Conservation (phyloP, 1,140 invertebrate genomes). For the Pteromalus puparum region DNA sequence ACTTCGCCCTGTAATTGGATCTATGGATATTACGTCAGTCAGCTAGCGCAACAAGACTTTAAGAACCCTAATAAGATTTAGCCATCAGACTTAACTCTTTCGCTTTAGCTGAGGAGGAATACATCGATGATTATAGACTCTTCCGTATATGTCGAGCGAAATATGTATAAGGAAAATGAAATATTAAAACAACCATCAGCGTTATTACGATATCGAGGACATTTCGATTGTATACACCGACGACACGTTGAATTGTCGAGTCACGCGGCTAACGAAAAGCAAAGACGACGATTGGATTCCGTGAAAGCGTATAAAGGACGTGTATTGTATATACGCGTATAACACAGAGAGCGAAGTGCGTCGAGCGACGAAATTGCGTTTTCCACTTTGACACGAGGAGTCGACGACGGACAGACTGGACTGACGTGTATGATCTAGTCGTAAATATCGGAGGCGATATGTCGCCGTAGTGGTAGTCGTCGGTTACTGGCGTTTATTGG, state of each 20-base stretch:
- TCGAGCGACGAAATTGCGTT: constrained; percentile 5
- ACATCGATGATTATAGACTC: too few relatives aligned
- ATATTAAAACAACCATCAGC: too few relatives aligned
- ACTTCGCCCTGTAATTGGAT: neutral
- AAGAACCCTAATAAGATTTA: neutral
- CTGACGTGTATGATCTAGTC: constrained; percentile 15
- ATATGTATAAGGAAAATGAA: too few relatives aligned
- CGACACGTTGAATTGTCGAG: too few relatives aligned
- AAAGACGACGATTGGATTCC: too few relatives aligned
- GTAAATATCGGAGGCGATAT: constrained; percentile 8
- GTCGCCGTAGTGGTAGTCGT: neutral
- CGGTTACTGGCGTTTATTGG: neutral
- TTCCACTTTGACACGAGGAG: neutral
- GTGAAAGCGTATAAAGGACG: too few relatives aligned
- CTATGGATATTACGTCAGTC: neutral
- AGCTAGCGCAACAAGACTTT: neutral
- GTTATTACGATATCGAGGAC: too few relatives aligned
- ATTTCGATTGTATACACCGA: too few relatives aligned
- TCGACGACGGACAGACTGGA: neutral
- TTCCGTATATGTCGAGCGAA: neutral
- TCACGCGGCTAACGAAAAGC: too few relatives aligned
- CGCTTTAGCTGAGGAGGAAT: neutral
- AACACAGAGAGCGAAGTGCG: neutral
- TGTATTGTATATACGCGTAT: too few relatives aligned
- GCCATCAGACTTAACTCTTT: too few relatives aligned